Evolutionary conservation across 1,140 invertebrate genomes (phyloP), one percentile per base, ranked within the genome.

Genomic region (Pseudachorutes palmiensis): DNA sequence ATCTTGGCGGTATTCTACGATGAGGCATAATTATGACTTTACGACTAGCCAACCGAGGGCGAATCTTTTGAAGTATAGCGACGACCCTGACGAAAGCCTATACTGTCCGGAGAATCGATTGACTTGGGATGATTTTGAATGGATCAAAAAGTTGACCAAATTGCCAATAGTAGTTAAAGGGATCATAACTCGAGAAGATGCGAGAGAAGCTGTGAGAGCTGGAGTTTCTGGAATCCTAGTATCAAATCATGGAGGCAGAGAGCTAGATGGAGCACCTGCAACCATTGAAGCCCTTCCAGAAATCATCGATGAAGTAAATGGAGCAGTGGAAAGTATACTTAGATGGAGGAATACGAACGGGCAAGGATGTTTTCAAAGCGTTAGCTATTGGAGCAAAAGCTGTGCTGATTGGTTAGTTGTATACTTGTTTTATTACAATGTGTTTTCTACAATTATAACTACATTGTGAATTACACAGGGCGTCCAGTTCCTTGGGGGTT

Each of bases 91-190:
- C 5, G n/a, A n/a, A n/a, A n/a, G n/a, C n/a, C n/a, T n/a, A 29
- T 22, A 24, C 55, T 22, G 12, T 22, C 5, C 5, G 55, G 55
- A 58, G 22, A 58, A 58, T 22, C 5, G n/a, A 24, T 26, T 80
- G 81, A 72, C 64, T 81, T 41, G 81, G 82, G 64, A 69, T 72
- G 16, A 77, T 77, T 51, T 77, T 75, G 26, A 70, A 78, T 29
- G 77, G 80, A 14, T 64, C 22, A 36, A 32, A 2, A 64, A 61
- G 2, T 16, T 2, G 45, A 93, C 91, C 0, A 83, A 81, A 2
- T 76, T 97, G 14, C 91, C 94, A 1, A 84, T 97, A 30, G 81
- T 97, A 48, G 80, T 93, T 0, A 97, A 97, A 81, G 94, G 94
- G 22, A 85, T 97, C 64, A 78, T 97, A 29, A 91, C 91, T 14